These are phyloP conservation scores for Caenorhabditis sp. DNA, from an alignment of 2,888 invertebrate species.

Conservation along the genomic window DNA sequence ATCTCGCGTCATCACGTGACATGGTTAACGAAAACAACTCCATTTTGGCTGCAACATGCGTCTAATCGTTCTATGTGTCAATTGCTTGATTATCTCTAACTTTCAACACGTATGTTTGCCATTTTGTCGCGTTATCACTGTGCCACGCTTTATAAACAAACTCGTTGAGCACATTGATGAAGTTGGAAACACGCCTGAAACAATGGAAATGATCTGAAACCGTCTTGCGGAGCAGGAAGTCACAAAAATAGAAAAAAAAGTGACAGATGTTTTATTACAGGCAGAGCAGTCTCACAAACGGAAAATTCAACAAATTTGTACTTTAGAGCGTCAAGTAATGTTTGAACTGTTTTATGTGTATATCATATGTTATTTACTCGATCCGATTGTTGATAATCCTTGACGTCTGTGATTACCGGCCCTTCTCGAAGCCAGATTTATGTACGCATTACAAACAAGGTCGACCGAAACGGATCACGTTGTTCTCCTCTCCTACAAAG, in stretches of 20 bases:
- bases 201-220: conserved; percentile 22
- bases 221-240: conserved; percentile 5
- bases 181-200: conserved; percentile 31
- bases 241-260: neutral
- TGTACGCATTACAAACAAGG: conserved; percentile 38
- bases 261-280: conserved; percentile 20
- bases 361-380: conserved; percentile 32
- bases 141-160: conserved; percentile 28
- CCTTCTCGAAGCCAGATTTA: conserved; percentile 14
- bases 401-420: conserved; percentile 11
- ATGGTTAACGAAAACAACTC: conserved; percentile 33
- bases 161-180: neutral
- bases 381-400: conserved; percentile 23
- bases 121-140: neutral
- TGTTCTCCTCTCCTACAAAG: conserved; percentile 48
- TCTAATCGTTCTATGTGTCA: conserved; percentile 51
- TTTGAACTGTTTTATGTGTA: conserved; percentile 42
- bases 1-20: conserved; percentile 29
- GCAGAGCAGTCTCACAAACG: neutral
- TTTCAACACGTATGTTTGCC: conserved; percentile 29
- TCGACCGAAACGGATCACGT: conserved; percentile 30
- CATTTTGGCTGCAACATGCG: conserved; percentile 16
- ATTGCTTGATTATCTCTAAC: conserved; percentile 31
- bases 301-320: neutral
- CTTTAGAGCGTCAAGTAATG: conserved; percentile 27